Conservation (phyloP, 2,797 vertebrate species). For the Pseudochromis fuscus region DNA sequence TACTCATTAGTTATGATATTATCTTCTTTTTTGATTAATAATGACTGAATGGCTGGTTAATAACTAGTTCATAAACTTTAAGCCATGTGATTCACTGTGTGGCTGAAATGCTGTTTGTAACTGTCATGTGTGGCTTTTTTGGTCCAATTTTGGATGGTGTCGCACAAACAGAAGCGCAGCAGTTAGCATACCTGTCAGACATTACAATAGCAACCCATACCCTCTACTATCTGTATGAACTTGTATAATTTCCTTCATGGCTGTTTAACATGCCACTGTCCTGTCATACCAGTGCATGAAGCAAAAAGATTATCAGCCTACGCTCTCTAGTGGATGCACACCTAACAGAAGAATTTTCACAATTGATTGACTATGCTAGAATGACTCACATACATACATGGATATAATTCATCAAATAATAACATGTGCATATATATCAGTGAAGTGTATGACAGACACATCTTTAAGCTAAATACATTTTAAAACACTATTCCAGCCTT, state of each 20-base stretch:
- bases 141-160: not conserved
- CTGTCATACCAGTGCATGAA: slow-evolving; percentile 16
- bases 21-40: not conserved
- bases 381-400: not conserved
- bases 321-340: slow-evolving; percentile 30
- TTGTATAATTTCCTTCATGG: not conserved
- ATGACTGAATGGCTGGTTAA: not conserved
- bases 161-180: not conserved
- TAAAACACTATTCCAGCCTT: not conserved
- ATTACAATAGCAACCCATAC: slow-evolving; percentile 8
- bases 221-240: not conserved
- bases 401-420: slow-evolving; percentile 8
- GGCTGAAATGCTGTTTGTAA: slow-evolving; percentile 7
- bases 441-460: not conserved
- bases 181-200: not conserved
- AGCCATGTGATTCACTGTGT: slow-evolving; percentile 24
- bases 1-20: no score
- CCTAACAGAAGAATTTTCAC: not conserved
- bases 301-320: slow-evolving; percentile 10
- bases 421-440: not conserved
- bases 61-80: slow-evolving; percentile 7
- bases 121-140: not conserved
- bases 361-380: not conserved
- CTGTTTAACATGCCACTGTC: not conserved
- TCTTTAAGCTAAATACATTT: no score